Base-by-base conservation (phyloP, 30 jellyfish, hydroid and myxozoan genomes). In the Pelagia noctiluca region DNA sequence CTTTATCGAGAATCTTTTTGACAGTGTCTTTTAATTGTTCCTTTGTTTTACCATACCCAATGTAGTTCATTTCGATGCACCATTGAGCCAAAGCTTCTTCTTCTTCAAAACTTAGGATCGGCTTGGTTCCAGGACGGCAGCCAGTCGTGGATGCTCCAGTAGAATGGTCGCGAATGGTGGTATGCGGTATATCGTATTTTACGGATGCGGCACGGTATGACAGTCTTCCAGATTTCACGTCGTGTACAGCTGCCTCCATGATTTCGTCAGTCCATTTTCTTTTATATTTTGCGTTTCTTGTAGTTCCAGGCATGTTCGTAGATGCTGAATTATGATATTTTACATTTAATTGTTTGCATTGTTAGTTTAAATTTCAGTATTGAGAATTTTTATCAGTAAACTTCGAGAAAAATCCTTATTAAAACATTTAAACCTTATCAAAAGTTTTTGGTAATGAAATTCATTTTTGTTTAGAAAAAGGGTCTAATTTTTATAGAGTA, bases 21-120 rank as follows among this genome's bases (percentile, higher is more conserved):
- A 32, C 83, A 10, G 31, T 70, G 5, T 28, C 26, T 24, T 70
- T 67, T 24, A 26, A 33, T 23, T 67, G 67, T n/a, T 22, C 24
- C 30, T 0, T 32, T 4, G 83, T 70, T 70, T 35, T 49, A 7
- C 68, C 83, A 70, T 28, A 70, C 25, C 83, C 83, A 28, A 49
- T 26, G 12, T 32, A 12, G 36, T 19, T 11, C 73, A 61, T 61
- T 29, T 61, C 25, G 2, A 31, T 34, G 21, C 76, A 16, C 74
- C 83, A 70, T 19, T 8, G 3, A 7, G 13, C 47, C 35, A 70
- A 28, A 8, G 37, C 65, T 28, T 32, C 7, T 35, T 16, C 83
- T 53, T 67, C 80, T 33, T 28, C 80, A 23, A 7, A 12, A 28
- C 57, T 67, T 13, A 67, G 63, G 12, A 67, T 18, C 13, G 80